phyloP scores from a whole-genome alignment of 2,888 invertebrate genomes.

The Polydrusus cervinus region DNA sequence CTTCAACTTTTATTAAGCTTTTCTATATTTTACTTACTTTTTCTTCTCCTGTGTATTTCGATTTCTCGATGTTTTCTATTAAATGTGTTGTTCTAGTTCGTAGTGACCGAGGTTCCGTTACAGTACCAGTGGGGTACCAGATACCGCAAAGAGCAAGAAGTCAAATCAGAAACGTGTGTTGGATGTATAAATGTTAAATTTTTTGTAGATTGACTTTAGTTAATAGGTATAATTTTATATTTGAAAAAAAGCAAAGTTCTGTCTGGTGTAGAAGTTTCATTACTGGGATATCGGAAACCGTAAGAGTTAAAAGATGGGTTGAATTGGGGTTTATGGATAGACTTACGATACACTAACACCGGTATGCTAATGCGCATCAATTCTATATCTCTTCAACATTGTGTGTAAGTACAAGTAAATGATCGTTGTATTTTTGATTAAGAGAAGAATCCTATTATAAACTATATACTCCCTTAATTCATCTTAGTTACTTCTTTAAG shows the following conservation, averaged over 20 bases:
- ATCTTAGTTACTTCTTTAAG: too few relatives aligned
- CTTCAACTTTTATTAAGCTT: not conserved
- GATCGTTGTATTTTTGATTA: too few relatives aligned
- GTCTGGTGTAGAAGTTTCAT: too few relatives aligned
- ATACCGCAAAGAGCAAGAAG: slow-evolving; percentile 29
- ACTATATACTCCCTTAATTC: too few relatives aligned
- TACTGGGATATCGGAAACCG: too few relatives aligned
- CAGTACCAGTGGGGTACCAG: slow-evolving; percentile 50
- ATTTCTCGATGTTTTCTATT: slow-evolving; percentile 22
- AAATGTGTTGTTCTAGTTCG: slow-evolving; percentile 42
- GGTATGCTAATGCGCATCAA: too few relatives aligned
- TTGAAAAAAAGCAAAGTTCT: not conserved
- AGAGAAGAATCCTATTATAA: too few relatives aligned
- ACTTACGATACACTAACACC: too few relatives aligned
- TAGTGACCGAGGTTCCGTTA: slow-evolving; percentile 41
- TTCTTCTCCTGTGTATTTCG: not conserved
- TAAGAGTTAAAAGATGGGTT: too few relatives aligned
- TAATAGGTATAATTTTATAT: not conserved
- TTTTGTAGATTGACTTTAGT: slow-evolving; percentile 1
- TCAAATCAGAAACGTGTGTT: slow-evolving; percentile 12
- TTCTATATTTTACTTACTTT: not conserved
- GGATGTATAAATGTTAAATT: slow-evolving; percentile 37
- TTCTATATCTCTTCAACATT: too few relatives aligned
- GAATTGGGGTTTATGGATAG: too few relatives aligned
- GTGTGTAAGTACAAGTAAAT: too few relatives aligned